Evolutionary conservation across 1,140 invertebrate genomes (phyloP).

Genomic region (Thrips palmi): DNA sequence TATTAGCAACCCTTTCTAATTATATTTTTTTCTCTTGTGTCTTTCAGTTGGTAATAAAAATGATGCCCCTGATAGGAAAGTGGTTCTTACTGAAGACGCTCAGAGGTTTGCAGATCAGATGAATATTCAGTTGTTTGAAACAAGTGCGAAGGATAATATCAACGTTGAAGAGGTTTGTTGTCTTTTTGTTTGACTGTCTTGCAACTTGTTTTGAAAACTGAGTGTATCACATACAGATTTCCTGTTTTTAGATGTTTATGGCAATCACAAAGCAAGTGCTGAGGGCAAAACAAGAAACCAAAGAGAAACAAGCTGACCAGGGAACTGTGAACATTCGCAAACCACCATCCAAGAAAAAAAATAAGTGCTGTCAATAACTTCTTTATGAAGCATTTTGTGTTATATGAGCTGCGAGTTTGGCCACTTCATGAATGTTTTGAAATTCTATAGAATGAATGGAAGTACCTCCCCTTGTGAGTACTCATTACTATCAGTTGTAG

Average conservation of each 20-base stretch:
- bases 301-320: conserved; percentile 36
- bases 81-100: conserved; percentile 92
- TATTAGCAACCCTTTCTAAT: neutral
- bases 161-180: conserved; percentile 81
- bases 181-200: neutral
- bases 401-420: too few species aligned
- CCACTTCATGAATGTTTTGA: too few species aligned
- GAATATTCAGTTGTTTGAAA: conserved; percentile 93
- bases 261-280: conserved; percentile 52
- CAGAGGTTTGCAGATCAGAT: conserved; percentile 92
- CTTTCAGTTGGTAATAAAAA: conserved; percentile 95
- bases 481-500: too few species aligned
- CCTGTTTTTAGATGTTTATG: conserved; percentile 45
- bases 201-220: neutral
- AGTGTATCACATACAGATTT: neutral
- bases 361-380: conserved; percentile 11
- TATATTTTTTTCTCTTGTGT: conserved; percentile 13
- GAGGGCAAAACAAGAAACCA: conserved; percentile 41
- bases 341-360: conserved; percentile 9
- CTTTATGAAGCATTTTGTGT: neutral
- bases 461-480: too few species aligned
- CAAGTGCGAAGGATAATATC: conserved; percentile 96
- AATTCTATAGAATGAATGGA: too few species aligned
- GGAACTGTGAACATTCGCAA: conserved; percentile 12
- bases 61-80: conserved; percentile 91